phyloP scores from a whole-genome alignment of 2,113 vertebrate genomes.

The Coturnix japonica region DNA sequence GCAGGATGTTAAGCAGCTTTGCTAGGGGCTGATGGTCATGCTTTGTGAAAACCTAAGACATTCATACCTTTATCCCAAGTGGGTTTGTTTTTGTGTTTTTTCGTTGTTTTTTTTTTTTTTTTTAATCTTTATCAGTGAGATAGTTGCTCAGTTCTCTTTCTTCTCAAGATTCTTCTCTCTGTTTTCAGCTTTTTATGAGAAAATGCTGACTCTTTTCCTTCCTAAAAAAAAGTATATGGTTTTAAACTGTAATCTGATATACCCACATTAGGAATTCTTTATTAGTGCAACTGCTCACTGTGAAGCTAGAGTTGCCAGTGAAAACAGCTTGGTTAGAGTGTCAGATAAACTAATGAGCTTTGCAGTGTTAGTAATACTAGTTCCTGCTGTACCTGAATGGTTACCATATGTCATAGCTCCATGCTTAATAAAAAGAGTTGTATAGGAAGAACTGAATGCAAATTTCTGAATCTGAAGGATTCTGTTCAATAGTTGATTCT shows the following conservation, averaged over 20 bases:
- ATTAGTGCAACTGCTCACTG: not conserved
- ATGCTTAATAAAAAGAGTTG: not conserved
- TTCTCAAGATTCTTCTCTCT: not conserved
- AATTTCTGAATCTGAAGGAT: not conserved
- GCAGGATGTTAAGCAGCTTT: not conserved
- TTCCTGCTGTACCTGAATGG: not conserved
- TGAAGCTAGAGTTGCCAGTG: not conserved
- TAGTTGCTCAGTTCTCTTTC: not conserved
- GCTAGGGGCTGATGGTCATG: not conserved
- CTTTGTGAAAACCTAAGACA: not conserved
- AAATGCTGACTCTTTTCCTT: not conserved
- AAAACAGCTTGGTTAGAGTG: not conserved
- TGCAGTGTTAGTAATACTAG: not conserved
- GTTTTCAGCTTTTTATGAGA: not conserved
- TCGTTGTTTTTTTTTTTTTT: not conserved
- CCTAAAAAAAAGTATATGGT: not conserved
- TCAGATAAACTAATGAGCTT: constrained; percentile 6
- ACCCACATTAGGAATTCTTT: not conserved
- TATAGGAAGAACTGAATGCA: not conserved
- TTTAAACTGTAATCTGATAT: not conserved
- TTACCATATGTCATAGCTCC: not conserved
- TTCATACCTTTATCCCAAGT: not conserved
- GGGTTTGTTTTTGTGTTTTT: too few species aligned
- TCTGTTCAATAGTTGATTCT: not conserved
- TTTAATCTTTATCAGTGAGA: not conserved